Evolutionary conservation across 2,797 vertebrate genomes (phyloP).

Genomic region (Myotis pilosus): DNA sequence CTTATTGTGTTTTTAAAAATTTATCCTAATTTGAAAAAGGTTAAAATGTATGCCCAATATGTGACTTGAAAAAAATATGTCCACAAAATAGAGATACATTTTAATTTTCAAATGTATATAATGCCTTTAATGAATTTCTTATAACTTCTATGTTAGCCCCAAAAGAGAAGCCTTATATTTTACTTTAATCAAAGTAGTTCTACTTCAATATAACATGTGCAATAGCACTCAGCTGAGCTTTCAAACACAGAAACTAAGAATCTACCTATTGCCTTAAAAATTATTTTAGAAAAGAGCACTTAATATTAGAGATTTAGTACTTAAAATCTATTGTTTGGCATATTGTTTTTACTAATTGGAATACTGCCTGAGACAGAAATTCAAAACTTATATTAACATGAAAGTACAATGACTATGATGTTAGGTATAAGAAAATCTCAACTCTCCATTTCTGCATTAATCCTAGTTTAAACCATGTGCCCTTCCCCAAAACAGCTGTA

Average conservation of each 20-base stretch:
- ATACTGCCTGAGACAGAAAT: not conserved
- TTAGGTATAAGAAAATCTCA: conserved; percentile 8
- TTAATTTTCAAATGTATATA: not conserved
- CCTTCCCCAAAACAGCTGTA: conserved; percentile 56
- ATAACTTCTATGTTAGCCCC: not conserved
- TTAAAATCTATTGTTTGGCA: not conserved
- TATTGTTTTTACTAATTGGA: not conserved
- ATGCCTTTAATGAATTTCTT: not conserved
- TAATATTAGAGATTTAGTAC: not conserved
- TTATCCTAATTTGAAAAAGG: not conserved
- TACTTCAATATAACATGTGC: not conserved
- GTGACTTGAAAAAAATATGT: not conserved
- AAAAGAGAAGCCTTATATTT: not conserved
- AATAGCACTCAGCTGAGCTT: not conserved
- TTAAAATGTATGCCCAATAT: not conserved
- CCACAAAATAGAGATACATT: not conserved
- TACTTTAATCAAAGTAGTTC: not conserved
- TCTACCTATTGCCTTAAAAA: not conserved
- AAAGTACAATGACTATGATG: not conserved
- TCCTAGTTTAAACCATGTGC: conserved; percentile 56
- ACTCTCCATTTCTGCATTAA: conserved; percentile 48
- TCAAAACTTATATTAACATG: conserved; percentile 17
- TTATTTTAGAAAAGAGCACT: not conserved
- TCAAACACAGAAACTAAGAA: not conserved
- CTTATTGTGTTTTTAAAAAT: not conserved